phyloP scores from a whole-genome alignment of 2,797 vertebrate genomes.

The Clarias fuscus region DNA sequence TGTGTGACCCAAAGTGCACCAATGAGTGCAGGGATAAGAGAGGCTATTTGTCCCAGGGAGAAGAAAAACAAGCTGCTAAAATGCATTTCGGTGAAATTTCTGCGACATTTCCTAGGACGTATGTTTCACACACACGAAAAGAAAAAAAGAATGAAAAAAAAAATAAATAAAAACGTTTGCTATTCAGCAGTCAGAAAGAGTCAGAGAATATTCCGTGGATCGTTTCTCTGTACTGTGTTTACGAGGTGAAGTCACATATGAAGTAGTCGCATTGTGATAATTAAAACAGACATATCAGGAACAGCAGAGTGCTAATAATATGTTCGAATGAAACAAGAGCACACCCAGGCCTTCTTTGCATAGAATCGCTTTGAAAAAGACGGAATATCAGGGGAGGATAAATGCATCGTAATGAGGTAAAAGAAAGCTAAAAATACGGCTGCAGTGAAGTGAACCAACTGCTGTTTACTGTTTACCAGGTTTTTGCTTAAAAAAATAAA shows the following conservation, averaged over 20 bases:
- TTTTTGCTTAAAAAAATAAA: background rate
- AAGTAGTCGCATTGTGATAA: conserved; percentile 49
- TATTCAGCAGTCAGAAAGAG: conserved; percentile 7
- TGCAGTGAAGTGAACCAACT: conserved; percentile 51
- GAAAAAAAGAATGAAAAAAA: too few relatives aligned
- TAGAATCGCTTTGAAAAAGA: conserved; percentile 66
- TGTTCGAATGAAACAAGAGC: conserved; percentile 54
- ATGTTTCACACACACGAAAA: background rate
- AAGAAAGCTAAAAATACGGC: conserved; percentile 62
- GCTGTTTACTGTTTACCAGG: conserved; percentile 43
- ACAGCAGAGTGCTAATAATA: conserved; percentile 57
- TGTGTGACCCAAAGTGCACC: conserved; percentile 20
- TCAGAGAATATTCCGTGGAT: background rate
- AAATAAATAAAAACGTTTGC: background rate
- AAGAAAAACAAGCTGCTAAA: conserved; percentile 7
- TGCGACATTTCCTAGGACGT: background rate
- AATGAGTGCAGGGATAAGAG: background rate
- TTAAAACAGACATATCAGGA: conserved; percentile 59
- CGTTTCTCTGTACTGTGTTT: conserved; percentile 26
- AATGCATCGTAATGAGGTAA: conserved; percentile 64
- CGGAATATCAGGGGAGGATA: conserved; percentile 62
- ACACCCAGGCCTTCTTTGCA: conserved; percentile 56
- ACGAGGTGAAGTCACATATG: conserved; percentile 40
- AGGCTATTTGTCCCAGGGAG: conserved; percentile 4
- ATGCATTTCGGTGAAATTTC: background rate